A percentile compares a stretch with the other conserved stretches of the same genome.
Conservation (phyloP, 1,140 invertebrate genomes). For the Drosophila saltans region DNA sequence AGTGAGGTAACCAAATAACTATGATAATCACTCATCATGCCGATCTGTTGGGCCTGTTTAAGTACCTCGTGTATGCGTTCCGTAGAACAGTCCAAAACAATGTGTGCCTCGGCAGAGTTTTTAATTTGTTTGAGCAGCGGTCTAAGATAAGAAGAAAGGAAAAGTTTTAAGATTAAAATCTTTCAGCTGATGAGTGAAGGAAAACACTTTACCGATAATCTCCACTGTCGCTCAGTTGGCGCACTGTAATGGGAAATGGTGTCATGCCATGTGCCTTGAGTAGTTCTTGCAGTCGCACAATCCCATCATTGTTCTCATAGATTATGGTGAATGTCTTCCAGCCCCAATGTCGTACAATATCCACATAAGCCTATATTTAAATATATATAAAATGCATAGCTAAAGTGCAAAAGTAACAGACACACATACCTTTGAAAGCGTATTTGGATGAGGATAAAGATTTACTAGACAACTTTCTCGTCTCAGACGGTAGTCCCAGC, state of each 20-base stretch:
- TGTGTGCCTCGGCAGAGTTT: conserved; percentile 94
- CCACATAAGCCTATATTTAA: conserved; percentile 91
- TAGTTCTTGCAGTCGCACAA: conserved; percentile 95
- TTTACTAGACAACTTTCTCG: conserved; percentile 96
- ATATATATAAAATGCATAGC: conserved; percentile 25
- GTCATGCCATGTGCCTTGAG: conserved; percentile 94
- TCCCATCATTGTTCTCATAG: conserved; percentile 96
- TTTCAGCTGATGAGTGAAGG: background rate
- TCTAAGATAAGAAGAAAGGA: conserved; percentile 84
- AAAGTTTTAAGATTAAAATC: background rate
- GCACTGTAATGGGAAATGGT: conserved; percentile 91
- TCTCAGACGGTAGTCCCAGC: conserved; percentile 95
- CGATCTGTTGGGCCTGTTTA: conserved; percentile 96
- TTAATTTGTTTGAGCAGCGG: conserved; percentile 95
- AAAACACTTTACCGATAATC: conserved; percentile 88
- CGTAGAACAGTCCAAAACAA: conserved; percentile 95
- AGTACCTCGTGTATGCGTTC: conserved; percentile 93
- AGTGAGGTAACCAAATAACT: conserved; percentile 95
- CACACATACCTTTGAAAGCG: conserved; percentile 90
- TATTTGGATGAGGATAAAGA: conserved; percentile 95
- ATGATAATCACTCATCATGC: conserved; percentile 97
- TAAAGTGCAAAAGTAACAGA: conserved; percentile 14
- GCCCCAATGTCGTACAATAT: conserved; percentile 93
- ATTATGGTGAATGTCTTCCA: conserved; percentile 98
- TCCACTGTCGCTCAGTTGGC: conserved; percentile 90